These are phyloP conservation scores for Eulimnadia texana DNA, from an alignment of 1,140 invertebrate genomes.

Conservation along the genomic window DNA sequence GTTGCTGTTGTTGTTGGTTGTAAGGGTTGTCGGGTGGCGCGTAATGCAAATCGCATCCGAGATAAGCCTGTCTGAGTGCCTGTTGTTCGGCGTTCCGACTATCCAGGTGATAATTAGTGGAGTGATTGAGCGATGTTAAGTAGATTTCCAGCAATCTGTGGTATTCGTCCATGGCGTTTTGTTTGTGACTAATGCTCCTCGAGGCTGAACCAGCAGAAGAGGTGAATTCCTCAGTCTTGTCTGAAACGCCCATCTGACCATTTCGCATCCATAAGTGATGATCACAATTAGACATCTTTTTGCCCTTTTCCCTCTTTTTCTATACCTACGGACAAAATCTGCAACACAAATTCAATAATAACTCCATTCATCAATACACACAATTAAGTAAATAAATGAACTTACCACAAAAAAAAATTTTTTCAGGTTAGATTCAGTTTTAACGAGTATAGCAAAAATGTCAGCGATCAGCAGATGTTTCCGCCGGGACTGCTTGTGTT, in stretches of 20 bases:
- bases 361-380: too few species aligned
- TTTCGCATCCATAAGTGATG: neutral
- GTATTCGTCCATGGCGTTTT: neutral
- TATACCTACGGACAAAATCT: too few species aligned
- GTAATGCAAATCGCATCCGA: neutral
- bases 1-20: neutral
- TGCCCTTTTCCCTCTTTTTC: too few species aligned
- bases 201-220: too few species aligned
- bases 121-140: neutral
- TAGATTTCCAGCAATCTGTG: neutral
- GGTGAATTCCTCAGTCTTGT: neutral
- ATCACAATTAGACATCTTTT: too few species aligned
- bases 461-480: neutral
- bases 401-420: too few species aligned
- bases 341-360: too few species aligned
- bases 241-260: neutral
- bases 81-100: neutral
- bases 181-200: neutral
- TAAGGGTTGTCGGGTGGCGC: too few species aligned
- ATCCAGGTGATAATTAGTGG: neutral
- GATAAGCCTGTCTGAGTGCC: neutral
- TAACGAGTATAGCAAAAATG: too few species aligned
- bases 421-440: too few species aligned
- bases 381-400: too few species aligned
- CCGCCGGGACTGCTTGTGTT: neutral